Percentiles rank a stretch among this genome's conserved stretches.
phyloP scores from a whole-genome alignment of 2,888 invertebrate genomes.

The Aspidiotus destructor region DNA sequence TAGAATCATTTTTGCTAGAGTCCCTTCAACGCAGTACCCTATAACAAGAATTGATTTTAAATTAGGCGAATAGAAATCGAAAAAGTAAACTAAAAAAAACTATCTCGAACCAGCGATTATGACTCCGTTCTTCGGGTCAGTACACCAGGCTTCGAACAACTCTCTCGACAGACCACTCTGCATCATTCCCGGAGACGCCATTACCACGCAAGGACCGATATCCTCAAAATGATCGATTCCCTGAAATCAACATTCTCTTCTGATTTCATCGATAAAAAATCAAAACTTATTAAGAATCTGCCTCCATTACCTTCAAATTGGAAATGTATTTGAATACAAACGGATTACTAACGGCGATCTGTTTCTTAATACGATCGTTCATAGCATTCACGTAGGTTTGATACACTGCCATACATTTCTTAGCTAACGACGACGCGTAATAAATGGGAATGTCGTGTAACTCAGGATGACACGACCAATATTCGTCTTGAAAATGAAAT shows the following conservation, averaged over 20 bases:
- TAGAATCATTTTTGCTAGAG: slow-evolving; percentile 81
- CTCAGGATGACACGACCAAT: slow-evolving; percentile 94
- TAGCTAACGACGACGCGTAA: slow-evolving; percentile 96
- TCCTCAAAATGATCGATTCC: slow-evolving; percentile 99
- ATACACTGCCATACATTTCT: slow-evolving; percentile 99
- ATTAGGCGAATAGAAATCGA: slow-evolving; percentile 5
- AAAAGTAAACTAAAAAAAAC: slow-evolving; percentile 1
- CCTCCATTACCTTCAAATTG: slow-evolving; percentile 62
- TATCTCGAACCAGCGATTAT: slow-evolving; percentile 74
- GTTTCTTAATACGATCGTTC: slow-evolving; percentile 93
- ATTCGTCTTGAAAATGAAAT: slow-evolving; percentile 63
- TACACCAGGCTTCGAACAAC: slow-evolving; percentile 97
- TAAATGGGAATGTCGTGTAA: slow-evolving; percentile 98
- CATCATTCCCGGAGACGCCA: slow-evolving; percentile 99
- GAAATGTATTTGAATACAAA: slow-evolving; percentile 98
- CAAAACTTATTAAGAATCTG: not conserved
- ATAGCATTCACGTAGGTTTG: slow-evolving; percentile 99
- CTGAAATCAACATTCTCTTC: slow-evolving; percentile 42
- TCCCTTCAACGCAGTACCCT: slow-evolving; percentile 45
- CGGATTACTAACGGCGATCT: slow-evolving; percentile 96
- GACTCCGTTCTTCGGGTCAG: slow-evolving; percentile 93
- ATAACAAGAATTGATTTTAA: not conserved
- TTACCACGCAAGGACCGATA: slow-evolving; percentile 97
- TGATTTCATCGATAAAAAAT: not conserved
- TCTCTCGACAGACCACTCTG: slow-evolving; percentile 95